Conservation (phyloP, 2,113 vertebrate species). For the Lanius collurio region DNA sequence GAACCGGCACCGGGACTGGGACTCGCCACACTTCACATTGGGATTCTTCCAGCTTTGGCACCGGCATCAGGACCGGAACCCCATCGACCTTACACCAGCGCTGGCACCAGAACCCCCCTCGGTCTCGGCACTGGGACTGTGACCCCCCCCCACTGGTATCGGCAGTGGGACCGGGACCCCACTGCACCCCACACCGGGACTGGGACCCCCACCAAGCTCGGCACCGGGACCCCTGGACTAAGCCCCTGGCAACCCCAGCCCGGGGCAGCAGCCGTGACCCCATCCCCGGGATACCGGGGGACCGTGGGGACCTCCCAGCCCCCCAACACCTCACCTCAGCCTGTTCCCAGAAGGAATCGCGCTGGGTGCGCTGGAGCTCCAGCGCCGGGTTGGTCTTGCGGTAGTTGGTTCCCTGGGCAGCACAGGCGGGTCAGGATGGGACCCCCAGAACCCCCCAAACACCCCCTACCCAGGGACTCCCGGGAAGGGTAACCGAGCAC, state of each 20-base stretch:
- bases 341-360: conserved; percentile 87
- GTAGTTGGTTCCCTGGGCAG: conserved; percentile 85
- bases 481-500: background rate
- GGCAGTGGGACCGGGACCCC: background rate
- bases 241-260: too few relatives aligned
- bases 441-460: background rate
- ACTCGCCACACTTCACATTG: accelerated
- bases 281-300: accelerated
- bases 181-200: background rate
- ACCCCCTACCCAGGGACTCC: background rate
- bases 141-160: background rate
- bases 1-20: background rate
- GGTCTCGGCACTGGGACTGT: too few relatives aligned
- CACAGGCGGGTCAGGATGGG: background rate
- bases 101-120: background rate
- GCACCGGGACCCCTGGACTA: background rate
- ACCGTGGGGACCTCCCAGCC: background rate
- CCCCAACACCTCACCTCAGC: conserved; percentile 72
- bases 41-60: background rate
- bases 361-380: conserved; percentile 83
- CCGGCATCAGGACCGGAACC: background rate
- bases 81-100: background rate
- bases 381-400: conserved; percentile 84
- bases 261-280: background rate
- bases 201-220: background rate